A percentile compares a stretch with the other conserved stretches of the same genome.
Conservation (phyloP, 2,888 invertebrate genomes). For the Panzeria rudis region DNA sequence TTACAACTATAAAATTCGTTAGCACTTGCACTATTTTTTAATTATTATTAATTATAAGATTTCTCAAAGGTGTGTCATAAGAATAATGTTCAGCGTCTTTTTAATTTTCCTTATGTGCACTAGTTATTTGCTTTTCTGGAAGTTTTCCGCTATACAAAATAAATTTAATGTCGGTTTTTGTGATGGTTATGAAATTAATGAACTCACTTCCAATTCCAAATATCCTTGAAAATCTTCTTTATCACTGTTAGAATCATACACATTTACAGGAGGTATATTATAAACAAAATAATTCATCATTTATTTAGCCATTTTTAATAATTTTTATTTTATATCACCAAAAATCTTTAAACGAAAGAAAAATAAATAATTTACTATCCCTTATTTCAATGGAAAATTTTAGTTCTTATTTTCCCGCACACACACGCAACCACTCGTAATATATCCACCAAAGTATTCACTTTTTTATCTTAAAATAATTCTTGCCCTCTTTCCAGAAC, state of each 20-base stretch:
- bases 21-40: slow-evolving; percentile 49
- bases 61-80: slow-evolving; percentile 62
- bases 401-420: not conserved
- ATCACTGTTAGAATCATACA: slow-evolving; percentile 37
- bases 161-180: not conserved
- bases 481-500: slow-evolving; percentile 67
- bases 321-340: not conserved
- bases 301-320: slow-evolving; percentile 45
- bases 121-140: slow-evolving; percentile 20
- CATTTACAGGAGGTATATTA: slow-evolving; percentile 42
- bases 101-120: slow-evolving; percentile 56
- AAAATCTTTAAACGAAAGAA: too few relatives aligned
- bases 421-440: slow-evolving; percentile 35
- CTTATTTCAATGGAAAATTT: slow-evolving; percentile 47
- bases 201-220: slow-evolving; percentile 77
- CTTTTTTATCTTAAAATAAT: slow-evolving; percentile 30
- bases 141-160: slow-evolving; percentile 30
- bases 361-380: not conserved
- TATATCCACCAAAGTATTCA: slow-evolving; percentile 6
- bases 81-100: slow-evolving; percentile 74
- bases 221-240: slow-evolving; percentile 71
- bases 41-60: slow-evolving; percentile 49
- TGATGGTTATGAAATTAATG: slow-evolving; percentile 76
- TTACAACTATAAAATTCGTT: slow-evolving; percentile 70
- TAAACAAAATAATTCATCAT: slow-evolving; percentile 62